These are phyloP conservation scores for Spisula solida DNA, from an alignment of 2,888 invertebrate species.

Conservation along the genomic window DNA sequence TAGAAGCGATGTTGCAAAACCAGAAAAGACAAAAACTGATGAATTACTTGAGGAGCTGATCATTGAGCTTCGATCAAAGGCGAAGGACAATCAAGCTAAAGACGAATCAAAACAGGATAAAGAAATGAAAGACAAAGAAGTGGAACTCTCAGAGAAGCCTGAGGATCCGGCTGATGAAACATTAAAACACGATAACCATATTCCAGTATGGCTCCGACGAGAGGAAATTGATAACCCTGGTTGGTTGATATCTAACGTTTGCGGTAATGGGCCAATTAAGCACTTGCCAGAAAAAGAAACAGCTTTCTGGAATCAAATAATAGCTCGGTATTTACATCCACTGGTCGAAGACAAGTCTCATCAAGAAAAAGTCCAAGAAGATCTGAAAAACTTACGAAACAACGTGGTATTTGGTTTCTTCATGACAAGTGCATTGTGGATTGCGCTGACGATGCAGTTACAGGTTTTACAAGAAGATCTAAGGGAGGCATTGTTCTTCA, in stretches of 20 bases:
- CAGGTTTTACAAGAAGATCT: conserved; percentile 91
- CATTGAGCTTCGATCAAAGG: conserved; percentile 65
- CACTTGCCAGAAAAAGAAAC: conserved; percentile 94
- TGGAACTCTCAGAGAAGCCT: neutral
- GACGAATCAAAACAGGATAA: neutral
- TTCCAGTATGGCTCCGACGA: conserved; percentile 49
- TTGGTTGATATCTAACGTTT: conserved; percentile 96
- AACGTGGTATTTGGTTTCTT: conserved; percentile 88
- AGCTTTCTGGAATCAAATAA: conserved; percentile 97
- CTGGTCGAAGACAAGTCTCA: conserved; percentile 95
- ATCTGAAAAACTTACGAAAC: conserved; percentile 79
- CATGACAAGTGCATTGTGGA: conserved; percentile 99
- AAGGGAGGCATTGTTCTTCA: conserved; percentile 89
- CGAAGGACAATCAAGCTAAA: neutral
- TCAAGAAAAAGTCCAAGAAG: conserved; percentile 77
- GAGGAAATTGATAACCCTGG: conserved; percentile 95
- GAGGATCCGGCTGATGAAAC: neutral
- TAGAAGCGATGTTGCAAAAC: conserved; percentile 50
- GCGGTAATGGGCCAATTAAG: conserved; percentile 96
- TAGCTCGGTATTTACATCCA: conserved; percentile 97
- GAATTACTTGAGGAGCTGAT: conserved; percentile 77
- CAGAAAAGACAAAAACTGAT: conserved; percentile 73
- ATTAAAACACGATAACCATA: conserved; percentile 21
- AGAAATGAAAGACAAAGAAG: neutral
- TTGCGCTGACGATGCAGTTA: conserved; percentile 99